Evolutionary conservation across 1,140 invertebrate genomes (phyloP).

Genomic region (Diorhabda elongata): DNA sequence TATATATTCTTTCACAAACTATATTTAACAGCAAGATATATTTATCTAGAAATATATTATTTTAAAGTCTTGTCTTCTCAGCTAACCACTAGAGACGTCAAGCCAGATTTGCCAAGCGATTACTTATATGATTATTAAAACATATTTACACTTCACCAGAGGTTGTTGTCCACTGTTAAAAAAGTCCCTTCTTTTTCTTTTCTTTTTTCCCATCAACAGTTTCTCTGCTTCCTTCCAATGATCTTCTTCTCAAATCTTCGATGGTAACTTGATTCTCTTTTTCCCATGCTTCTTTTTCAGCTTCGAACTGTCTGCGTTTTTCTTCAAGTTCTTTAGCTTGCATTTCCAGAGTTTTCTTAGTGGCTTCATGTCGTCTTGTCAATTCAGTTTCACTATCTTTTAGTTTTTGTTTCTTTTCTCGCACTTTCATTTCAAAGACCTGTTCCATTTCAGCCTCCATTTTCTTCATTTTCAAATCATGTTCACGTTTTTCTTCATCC

Average conservation of each 20-base stretch:
- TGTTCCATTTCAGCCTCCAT: constrained; percentile 96
- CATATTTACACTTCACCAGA: constrained; percentile 22
- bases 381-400: constrained; percentile 87
- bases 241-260: constrained; percentile 77
- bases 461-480: constrained; percentile 93
- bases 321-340: constrained; percentile 90
- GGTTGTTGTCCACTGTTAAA: constrained; percentile 36
- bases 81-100: not conserved
- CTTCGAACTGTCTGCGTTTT: constrained; percentile 76
- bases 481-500: constrained; percentile 95
- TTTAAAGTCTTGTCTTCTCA: constrained; percentile 2
- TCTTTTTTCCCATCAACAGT: constrained; percentile 49
- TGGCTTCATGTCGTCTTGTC: constrained; percentile 60
- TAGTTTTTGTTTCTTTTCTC: constrained; percentile 89
- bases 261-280: constrained; percentile 81
- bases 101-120: not conserved
- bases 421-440: constrained; percentile 77
- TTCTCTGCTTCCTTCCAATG: constrained; percentile 82
- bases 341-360: constrained; percentile 68
- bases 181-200: constrained; percentile 46
- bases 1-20: not conserved
- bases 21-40: constrained; percentile 3
- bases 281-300: constrained; percentile 87
- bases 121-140: not conserved
- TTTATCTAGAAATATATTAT: constrained; percentile 1